Conservation (phyloP, 2,797 vertebrate species). For the Xerus rutilus region DNA sequence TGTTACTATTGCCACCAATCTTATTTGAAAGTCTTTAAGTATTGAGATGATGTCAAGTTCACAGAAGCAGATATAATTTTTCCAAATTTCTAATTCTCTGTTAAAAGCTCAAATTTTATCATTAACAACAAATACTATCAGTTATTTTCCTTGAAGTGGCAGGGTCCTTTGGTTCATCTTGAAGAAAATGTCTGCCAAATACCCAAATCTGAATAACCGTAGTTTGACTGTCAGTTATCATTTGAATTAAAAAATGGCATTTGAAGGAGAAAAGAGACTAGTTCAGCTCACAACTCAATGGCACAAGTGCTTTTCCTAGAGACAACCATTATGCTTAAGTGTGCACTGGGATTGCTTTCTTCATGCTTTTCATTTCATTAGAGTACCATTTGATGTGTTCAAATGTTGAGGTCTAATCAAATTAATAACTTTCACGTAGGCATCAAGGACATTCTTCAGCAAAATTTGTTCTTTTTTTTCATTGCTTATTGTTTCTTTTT, state of each 20-base stretch:
- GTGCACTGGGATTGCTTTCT: too few species aligned
- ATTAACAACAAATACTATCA: slow-evolving; percentile 1
- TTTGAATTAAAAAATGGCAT: slow-evolving; percentile 48
- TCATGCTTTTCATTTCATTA: slow-evolving; percentile 16
- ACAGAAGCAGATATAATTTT: background rate
- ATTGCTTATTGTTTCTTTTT: background rate
- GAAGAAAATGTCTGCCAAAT: slow-evolving; percentile 46
- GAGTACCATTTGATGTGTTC: background rate
- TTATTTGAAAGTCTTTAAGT: slow-evolving; percentile 25
- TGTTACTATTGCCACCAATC: background rate
- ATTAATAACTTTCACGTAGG: slow-evolving; percentile 15
- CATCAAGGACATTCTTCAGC: background rate
- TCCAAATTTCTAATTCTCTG: slow-evolving; percentile 37
- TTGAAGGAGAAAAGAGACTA: background rate
- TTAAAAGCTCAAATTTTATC: background rate
- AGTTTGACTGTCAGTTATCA: background rate
- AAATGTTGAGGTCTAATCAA: slow-evolving; percentile 20
- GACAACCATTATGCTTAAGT: background rate
- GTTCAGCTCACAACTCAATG: background rate
- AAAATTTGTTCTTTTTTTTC: background rate
- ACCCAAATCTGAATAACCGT: background rate
- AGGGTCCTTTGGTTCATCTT: slow-evolving; percentile 38
- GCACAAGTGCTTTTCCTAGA: background rate
- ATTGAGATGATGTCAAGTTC: background rate
- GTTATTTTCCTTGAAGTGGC: slow-evolving; percentile 13